A percentile compares a stretch with the other conserved stretches of the same genome.
Evolutionary conservation across 2,888 invertebrate species (phyloP).

Genomic region (Ormyrus nitidulus): DNA sequence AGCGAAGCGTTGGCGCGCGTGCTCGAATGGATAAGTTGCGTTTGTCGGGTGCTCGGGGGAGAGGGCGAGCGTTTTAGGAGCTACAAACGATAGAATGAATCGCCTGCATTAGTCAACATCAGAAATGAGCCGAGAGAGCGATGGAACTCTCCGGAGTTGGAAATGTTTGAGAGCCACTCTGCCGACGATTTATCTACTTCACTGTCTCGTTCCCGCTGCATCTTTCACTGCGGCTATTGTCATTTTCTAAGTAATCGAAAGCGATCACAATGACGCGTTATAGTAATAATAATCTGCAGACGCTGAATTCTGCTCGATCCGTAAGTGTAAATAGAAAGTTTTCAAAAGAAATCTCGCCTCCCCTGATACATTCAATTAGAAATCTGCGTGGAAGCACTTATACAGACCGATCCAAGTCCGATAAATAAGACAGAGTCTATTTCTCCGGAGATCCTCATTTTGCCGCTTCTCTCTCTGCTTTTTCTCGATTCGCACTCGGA

Average conservation of each 20-base stretch:
- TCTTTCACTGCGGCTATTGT: slow-evolving; percentile 3
- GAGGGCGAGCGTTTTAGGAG: slow-evolving; percentile 58
- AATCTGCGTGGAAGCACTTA: too few relatives aligned
- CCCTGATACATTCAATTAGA: too few relatives aligned
- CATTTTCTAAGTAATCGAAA: slow-evolving; percentile 21
- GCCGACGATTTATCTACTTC: slow-evolving; percentile 38
- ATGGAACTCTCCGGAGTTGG: slow-evolving; percentile 47
- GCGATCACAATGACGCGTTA: neutral
- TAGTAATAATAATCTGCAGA: too few relatives aligned
- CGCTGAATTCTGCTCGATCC: too few relatives aligned
- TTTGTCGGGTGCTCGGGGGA: neutral
- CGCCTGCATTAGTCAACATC: slow-evolving; percentile 65
- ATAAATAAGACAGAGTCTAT: slow-evolving; percentile 28
- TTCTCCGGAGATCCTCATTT: slow-evolving; percentile 1
- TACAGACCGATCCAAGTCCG: neutral
- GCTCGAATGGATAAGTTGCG: slow-evolving; percentile 25
- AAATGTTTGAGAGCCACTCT: slow-evolving; percentile 42
- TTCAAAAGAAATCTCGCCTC: too few relatives aligned
- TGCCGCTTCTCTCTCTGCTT: slow-evolving; percentile 15
- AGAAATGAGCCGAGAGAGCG: slow-evolving; percentile 53
- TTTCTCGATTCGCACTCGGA: too few relatives aligned
- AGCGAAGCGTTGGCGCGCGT: neutral
- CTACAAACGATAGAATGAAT: slow-evolving; percentile 71
- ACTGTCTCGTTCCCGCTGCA: neutral
- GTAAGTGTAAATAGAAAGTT: too few relatives aligned